phyloP scores from a whole-genome alignment of 1,140 invertebrate species.

The Battus philenor region DNA sequence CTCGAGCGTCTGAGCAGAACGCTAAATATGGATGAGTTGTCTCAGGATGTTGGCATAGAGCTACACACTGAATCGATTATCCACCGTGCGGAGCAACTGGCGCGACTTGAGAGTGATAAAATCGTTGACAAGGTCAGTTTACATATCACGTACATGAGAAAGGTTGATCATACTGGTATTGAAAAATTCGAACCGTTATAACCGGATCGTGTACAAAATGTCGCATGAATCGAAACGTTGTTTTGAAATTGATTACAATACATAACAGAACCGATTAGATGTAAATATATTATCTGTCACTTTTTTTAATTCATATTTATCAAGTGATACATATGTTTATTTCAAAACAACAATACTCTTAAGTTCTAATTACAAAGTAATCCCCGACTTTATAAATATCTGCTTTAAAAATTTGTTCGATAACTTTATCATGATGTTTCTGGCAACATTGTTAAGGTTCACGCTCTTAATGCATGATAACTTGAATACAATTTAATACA shows the following conservation, averaged over 20 bases:
- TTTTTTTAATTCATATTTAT: not conserved
- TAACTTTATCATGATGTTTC: conserved; percentile 4
- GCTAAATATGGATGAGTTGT: conserved; percentile 86
- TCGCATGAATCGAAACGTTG: not conserved
- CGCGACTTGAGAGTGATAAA: conserved; percentile 86
- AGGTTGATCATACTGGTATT: conserved; percentile 20
- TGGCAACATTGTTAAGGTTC: conserved; percentile 6
- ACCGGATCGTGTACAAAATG: conserved; percentile 9
- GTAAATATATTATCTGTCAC: not conserved
- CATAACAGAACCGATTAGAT: not conserved
- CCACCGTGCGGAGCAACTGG: conserved; percentile 85
- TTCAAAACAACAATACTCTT: too few species aligned
- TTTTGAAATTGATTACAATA: not conserved
- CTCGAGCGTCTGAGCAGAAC: conserved; percentile 83
- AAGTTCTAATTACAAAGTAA: too few species aligned
- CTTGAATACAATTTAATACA: conserved; percentile 6
- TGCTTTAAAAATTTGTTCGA: too few species aligned
- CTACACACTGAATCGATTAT: conserved; percentile 87
- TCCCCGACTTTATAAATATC: too few species aligned
- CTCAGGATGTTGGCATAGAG: conserved; percentile 86
- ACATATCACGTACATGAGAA: conserved; percentile 21
- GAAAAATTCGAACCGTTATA: conserved; percentile 10
- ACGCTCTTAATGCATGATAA: conserved; percentile 7
- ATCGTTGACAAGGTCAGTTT: conserved; percentile 83
- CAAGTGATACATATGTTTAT: too few species aligned